Evolutionary conservation across 1,140 invertebrate genomes (phyloP), one percentile per base, ranked within the genome.

Genomic region (Pteromalus puparum): DNA sequence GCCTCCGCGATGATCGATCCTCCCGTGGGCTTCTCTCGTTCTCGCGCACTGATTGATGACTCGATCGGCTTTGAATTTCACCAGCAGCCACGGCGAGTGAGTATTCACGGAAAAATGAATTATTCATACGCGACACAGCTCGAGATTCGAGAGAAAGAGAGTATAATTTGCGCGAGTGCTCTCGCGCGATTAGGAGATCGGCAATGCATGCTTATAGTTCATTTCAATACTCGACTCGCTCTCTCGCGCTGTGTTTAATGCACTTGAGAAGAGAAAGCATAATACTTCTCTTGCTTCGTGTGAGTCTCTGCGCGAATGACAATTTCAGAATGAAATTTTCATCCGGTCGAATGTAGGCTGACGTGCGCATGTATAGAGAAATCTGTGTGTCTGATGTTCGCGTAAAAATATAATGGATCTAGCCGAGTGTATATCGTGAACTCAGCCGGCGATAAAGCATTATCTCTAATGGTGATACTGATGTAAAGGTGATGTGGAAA

Each of bases 31-130:
- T 12, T 28, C 46, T 12, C 53, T 34, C 30, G 30, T 34, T 34
- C n/a, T 26, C 26, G 46, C 46, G 42, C 48, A 34, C 24, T 77
- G 61, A 83, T 83, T 67, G 74, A 83, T 76, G 65, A 76, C 34
- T 26, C 30, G 34, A 77, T 77, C 42, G 42, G 30, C 61, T 61
- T 75, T 76, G 18, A n/a, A 61, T 77, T 83, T 12, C 34, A 67
- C 21, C 53, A 61, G 53, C 53, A 42, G 38, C 7, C 30, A 5
- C n/a, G n/a, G n/a, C n/a, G n/a, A n/a, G n/a, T n/a, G 38, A 42
- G 38, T 42, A 42, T 7, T 12, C 18, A 21, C 53, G 21, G 30
- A 73, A 73, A 73, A 73, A 73, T 73, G 26, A 73, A 73, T 73
- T 18, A 73, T 73, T 73, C 72, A 73, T 38, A 61, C 53, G 38